Base-by-base conservation (phyloP, 2,888 invertebrate genomes). In the Tolmerus cingulatus region DNA sequence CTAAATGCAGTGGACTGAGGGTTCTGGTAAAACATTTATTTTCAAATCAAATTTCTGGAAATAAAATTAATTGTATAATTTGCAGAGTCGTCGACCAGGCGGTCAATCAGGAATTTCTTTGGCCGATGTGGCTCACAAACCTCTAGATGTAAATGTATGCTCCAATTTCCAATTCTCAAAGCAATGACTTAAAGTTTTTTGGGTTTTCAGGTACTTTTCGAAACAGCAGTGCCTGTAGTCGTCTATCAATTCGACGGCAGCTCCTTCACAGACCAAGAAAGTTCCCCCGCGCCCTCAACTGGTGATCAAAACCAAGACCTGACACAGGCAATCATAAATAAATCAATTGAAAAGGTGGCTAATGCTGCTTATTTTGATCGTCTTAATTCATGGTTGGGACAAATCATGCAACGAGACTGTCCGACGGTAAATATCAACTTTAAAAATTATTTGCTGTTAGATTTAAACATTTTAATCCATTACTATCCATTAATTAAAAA, bases 381-480 rank as follows among this genome's bases (percentile, higher is more conserved):
- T 91, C 94, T 97, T 0, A 97, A 97, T 93, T 96, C 97, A 0
- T 97, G 97, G 98, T 93, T 98, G 34, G 97, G 97, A 5, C 98
- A 98, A 92, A 97, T 97, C 78, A 92, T 98, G 87, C 97, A 97
- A 91, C 93, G 97, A 87, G 97, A 97, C 90, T 95, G 96, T 87
- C 96, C 97, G 27, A 96, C 95, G 93, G 95, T 95, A 90, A 91
- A 90, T 88, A 7, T 34, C 1, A 34, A 34, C 7, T 34, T 34
- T 34, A 34, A 7, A 34, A 34, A 34, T 34, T 34, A 34, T 7
- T 34, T 1, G 34, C 34, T 34, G 7, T 34, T 34, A 43, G 12
- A 43, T 12, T 43, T 43, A 43, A 46, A 40, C 9, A 12, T 40
- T 12, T 40, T 40, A 37, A 37, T 8, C 37, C 9, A 37, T 37